A percentile compares a stretch with the other conserved stretches of the same genome.
These are phyloP conservation scores for Bombus waltoni DNA, from an alignment of 1,140 invertebrate species.

Conservation along the genomic window DNA sequence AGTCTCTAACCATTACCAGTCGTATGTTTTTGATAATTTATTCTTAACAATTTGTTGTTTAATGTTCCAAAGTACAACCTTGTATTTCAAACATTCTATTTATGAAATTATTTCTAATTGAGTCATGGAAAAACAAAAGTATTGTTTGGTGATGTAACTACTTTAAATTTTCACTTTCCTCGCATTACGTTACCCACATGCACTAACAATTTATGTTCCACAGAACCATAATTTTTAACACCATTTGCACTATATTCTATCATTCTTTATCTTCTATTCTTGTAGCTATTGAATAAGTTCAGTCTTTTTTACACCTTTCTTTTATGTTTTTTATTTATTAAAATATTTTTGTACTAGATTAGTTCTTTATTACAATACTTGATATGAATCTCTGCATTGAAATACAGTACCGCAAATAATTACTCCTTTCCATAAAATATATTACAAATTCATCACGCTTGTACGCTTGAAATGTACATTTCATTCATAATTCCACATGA, in stretches of 20 bases:
- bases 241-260: conserved; percentile 17
- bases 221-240: conserved; percentile 20
- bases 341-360: not conserved
- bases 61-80: not conserved
- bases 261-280: not conserved
- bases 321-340: not conserved
- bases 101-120: not conserved
- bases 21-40: conserved; percentile 25
- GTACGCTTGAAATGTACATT: not conserved
- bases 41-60: conserved; percentile 11
- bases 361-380: not conserved
- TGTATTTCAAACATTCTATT: not conserved
- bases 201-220: conserved; percentile 35
- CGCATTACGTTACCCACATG: not conserved
- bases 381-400: not conserved
- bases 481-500: not conserved
- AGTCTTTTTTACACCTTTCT: not conserved
- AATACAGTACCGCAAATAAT: not conserved
- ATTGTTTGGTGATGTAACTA: not conserved
- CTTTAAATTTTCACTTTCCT: not conserved
- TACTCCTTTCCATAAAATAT: not conserved
- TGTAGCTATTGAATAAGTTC: not conserved
- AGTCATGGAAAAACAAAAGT: not conserved
- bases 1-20: conserved; percentile 17
- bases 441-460: not conserved